phyloP scores from a whole-genome alignment of 1,140 invertebrate genomes.

The Aporrectodea caliginosa region DNA sequence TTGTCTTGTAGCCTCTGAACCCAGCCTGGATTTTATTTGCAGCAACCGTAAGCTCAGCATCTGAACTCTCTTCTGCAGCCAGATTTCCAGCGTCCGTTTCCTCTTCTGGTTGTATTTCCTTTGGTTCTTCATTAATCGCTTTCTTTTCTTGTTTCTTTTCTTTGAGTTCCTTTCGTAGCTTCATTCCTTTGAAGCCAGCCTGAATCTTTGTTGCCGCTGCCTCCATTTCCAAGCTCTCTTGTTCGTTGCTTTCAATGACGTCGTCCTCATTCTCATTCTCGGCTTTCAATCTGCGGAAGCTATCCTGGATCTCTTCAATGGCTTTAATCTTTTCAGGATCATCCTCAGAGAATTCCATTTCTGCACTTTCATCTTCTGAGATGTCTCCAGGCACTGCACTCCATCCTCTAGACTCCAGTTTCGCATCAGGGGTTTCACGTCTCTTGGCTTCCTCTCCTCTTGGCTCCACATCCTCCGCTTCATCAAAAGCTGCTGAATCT shows the following conservation, averaged over 20 bases:
- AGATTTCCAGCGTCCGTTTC: background rate
- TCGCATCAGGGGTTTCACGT: no score
- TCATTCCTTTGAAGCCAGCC: slow-evolving; percentile 41
- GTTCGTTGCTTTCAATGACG: background rate
- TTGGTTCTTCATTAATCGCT: background rate
- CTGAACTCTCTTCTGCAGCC: slow-evolving; percentile 38
- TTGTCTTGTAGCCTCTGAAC: slow-evolving; percentile 82
- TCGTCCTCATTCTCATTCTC: background rate
- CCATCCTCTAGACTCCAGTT: background rate
- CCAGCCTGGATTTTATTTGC: slow-evolving; percentile 88
- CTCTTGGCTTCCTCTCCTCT: no score
- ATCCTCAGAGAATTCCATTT: background rate
- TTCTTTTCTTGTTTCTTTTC: background rate
- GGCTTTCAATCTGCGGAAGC: background rate
- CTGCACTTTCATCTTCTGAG: no score
- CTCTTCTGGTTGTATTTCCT: slow-evolving; percentile 4
- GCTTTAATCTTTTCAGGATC: background rate
- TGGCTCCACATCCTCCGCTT: no score
- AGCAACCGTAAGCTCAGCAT: slow-evolving; percentile 73
- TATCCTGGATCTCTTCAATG: background rate
- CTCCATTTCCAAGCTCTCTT: slow-evolving; percentile 36
- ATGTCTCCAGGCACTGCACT: no score
- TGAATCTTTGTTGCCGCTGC: slow-evolving; percentile 47
- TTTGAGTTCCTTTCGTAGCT: slow-evolving; percentile 37
- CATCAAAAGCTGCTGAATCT: no score